Conservation (phyloP, 2,888 invertebrate species). For the Lepas anatifera region DNA sequence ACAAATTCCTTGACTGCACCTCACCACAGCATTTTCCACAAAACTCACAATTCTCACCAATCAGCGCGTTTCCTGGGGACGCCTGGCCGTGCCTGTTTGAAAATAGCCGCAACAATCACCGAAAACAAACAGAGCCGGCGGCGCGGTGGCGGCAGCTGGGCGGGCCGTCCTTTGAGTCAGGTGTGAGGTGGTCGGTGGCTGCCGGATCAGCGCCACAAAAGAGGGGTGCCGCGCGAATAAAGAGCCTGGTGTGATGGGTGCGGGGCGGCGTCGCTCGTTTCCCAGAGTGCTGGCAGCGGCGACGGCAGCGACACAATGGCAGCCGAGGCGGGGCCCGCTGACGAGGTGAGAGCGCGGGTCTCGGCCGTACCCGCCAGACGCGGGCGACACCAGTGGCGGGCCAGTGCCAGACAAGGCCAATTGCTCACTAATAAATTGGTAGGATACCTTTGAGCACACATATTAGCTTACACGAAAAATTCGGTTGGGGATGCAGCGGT, state of each 20-base stretch:
- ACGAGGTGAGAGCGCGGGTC: neutral
- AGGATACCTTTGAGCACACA: no score
- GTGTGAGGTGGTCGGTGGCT: neutral
- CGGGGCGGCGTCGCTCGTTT: neutral
- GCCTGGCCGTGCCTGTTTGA: neutral
- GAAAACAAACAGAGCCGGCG: constrained; percentile 4
- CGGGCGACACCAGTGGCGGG: neutral
- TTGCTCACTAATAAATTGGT: no score
- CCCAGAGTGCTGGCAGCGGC: neutral
- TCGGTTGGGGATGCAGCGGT: no score
- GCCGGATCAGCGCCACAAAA: constrained; percentile 5
- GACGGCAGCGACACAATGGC: neutral
- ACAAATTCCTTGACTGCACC: no score
- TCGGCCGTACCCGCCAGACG: neutral
- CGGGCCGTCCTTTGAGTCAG: neutral
- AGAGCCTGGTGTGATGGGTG: neutral
- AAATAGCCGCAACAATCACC: neutral
- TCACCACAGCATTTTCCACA: no score
- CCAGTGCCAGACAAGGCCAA: neutral
- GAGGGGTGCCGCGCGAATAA: constrained; percentile 2
- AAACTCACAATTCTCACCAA: no score
- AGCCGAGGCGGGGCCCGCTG: neutral
- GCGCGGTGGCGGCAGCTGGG: neutral
- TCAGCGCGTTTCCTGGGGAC: no score
- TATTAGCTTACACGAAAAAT: no score